Percentiles rank a stretch among this genome's conserved stretches.
phyloP scores from a whole-genome alignment of 1,140 invertebrate genomes.

The Lineus longissimus region DNA sequence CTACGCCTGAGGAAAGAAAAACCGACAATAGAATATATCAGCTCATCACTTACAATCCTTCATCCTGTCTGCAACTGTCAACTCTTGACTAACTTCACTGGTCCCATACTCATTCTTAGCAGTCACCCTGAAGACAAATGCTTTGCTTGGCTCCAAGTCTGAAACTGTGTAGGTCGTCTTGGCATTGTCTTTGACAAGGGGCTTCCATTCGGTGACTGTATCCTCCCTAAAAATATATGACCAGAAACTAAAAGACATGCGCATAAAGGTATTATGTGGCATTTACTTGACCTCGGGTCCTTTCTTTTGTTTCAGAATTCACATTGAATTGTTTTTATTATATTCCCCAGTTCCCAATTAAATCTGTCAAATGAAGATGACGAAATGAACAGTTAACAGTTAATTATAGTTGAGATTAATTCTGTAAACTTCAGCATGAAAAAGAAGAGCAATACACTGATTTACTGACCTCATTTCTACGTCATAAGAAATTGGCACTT shows the following conservation, averaged over 20 bases:
- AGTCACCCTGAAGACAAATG: neutral
- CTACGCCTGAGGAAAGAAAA: too few relatives aligned
- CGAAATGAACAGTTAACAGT: too few relatives aligned
- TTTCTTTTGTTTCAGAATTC: neutral
- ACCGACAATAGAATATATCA: too few relatives aligned
- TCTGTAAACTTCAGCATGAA: too few relatives aligned
- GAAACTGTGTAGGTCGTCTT: neutral
- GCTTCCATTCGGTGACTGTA: neutral
- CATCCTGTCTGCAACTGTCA: too few relatives aligned
- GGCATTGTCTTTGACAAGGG: neutral
- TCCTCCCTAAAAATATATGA: neutral
- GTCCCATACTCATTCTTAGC: neutral
- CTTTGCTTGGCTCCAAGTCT: neutral
- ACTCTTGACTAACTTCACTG: neutral
- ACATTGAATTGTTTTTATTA: too few relatives aligned
- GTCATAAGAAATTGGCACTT: neutral
- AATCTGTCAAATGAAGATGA: too few relatives aligned
- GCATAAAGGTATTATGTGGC: neutral
- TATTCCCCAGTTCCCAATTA: too few relatives aligned
- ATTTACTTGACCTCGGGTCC: neutral
- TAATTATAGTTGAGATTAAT: too few relatives aligned
- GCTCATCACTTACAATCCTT: too few relatives aligned
- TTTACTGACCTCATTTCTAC: constrained; percentile 1
- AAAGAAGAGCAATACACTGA: neutral
- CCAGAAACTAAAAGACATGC: neutral